Percentiles rank a stretch among this genome's conserved stretches.
These are phyloP conservation scores for Narcine bancroftii DNA, from an alignment of 2,113 vertebrate species.

Conservation along the genomic window DNA sequence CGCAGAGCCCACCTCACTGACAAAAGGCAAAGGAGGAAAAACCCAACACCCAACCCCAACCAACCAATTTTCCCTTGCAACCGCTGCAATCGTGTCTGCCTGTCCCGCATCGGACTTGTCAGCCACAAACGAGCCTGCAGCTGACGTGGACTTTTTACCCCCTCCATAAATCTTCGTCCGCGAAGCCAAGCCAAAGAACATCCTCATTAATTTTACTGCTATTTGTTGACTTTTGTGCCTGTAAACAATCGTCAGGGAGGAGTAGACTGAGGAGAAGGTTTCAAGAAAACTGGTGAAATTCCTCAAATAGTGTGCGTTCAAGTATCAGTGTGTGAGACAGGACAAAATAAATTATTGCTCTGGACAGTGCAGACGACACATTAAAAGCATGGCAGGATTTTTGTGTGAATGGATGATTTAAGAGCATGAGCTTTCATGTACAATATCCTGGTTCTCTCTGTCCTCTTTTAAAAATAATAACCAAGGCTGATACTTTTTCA, in stretches of 20 bases:
- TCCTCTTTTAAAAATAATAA: neutral
- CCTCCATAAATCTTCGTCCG: no score
- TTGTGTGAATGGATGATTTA: neutral
- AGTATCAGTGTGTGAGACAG: neutral
- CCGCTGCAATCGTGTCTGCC: no score
- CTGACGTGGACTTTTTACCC: no score
- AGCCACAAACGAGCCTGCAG: no score
- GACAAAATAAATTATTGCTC: neutral
- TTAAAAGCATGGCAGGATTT: neutral
- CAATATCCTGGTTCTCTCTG: neutral
- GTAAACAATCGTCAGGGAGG: neutral
- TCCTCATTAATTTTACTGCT: constrained; percentile 11
- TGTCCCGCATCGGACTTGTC: no score
- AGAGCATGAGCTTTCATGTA: neutral
- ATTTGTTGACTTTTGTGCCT: constrained; percentile 9
- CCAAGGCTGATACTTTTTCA: neutral
- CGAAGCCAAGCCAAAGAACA: no score
- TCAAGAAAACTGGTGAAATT: neutral
- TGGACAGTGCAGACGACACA: neutral
- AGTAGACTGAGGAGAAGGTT: constrained; percentile 4
- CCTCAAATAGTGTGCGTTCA: neutral
- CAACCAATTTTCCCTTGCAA: no score
- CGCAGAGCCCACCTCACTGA: no score
- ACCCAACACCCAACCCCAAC: no score
- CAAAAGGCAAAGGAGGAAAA: no score